Evolutionary conservation across 2,888 invertebrate species (phyloP).

Genomic region (Nomada ruficornis): DNA sequence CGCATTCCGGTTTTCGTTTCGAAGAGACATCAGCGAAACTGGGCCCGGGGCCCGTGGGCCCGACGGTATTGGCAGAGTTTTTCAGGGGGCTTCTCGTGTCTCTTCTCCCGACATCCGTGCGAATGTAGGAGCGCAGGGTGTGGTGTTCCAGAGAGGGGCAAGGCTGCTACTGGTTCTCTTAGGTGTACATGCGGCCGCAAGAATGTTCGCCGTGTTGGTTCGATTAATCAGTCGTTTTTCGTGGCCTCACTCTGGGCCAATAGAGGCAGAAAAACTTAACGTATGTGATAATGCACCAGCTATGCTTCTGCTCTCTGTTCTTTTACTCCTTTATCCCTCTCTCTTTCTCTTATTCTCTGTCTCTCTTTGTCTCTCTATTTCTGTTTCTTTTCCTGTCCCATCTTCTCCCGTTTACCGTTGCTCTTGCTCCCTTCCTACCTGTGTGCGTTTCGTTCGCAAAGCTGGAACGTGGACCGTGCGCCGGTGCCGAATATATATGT

Average conservation of each 20-base stretch:
- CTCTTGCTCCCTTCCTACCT: constrained; percentile 1
- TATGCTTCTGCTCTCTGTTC: constrained; percentile 50
- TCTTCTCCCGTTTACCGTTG: constrained; percentile 8
- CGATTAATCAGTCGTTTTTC: constrained; percentile 74
- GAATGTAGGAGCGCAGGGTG: constrained; percentile 69
- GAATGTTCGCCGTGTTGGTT: constrained; percentile 75
- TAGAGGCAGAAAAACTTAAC: constrained; percentile 75
- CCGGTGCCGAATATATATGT: constrained; percentile 47
- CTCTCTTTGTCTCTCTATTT: not conserved
- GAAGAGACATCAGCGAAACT: constrained; percentile 69
- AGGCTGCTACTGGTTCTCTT: constrained; percentile 55
- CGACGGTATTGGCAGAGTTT: constrained; percentile 65
- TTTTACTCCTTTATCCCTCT: not conserved
- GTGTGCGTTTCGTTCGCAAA: constrained; percentile 17
- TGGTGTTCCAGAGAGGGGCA: constrained; percentile 51
- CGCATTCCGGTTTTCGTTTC: constrained; percentile 72
- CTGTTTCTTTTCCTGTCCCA: not conserved
- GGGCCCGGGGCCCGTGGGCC: constrained; percentile 27
- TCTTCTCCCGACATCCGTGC: constrained; percentile 72
- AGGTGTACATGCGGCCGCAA: constrained; percentile 50
- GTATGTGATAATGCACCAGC: constrained; percentile 79
- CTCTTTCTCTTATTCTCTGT: no score
- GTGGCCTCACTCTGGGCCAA: constrained; percentile 69
- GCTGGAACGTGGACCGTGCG: constrained; percentile 51
- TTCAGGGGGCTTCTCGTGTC: constrained; percentile 64